phyloP scores from a whole-genome alignment of 2,113 vertebrate genomes.

The Silurus glanis region DNA sequence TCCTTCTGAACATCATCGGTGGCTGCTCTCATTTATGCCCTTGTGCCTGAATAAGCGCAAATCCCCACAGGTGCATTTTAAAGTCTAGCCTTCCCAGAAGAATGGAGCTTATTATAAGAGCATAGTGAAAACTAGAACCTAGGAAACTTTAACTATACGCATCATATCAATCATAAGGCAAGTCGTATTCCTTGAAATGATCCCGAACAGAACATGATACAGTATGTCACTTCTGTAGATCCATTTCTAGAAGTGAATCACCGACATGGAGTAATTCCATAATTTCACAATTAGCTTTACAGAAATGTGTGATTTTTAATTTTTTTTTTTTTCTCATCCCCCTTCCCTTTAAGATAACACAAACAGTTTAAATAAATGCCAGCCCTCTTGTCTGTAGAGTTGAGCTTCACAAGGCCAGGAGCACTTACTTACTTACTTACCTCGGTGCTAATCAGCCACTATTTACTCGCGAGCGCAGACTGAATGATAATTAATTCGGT shows the following conservation, averaged over 20 bases:
- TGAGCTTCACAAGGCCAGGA: conserved; percentile 27
- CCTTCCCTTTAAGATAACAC: conserved; percentile 22
- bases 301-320: neutral
- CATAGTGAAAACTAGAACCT: neutral
- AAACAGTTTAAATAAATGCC: conserved; percentile 13
- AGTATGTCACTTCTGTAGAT: neutral
- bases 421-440: conserved; percentile 52
- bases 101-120: neutral
- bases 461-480: conserved; percentile 55
- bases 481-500: conserved; percentile 62
- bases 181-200: neutral
- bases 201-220: neutral
- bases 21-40: neutral
- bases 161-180: neutral
- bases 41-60: neutral
- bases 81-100: neutral
- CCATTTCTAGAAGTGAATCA: neutral
- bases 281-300: neutral
- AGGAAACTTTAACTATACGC: no score
- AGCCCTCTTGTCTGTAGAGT: neutral
- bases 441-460: conserved; percentile 53
- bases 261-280: neutral
- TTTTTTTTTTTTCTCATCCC: neutral
- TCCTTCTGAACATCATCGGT: neutral
- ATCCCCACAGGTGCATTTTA: neutral